These are phyloP conservation scores for Hippoglossus stenolepis DNA, from an alignment of 2,113 vertebrate genomes.

Conservation along the genomic window DNA sequence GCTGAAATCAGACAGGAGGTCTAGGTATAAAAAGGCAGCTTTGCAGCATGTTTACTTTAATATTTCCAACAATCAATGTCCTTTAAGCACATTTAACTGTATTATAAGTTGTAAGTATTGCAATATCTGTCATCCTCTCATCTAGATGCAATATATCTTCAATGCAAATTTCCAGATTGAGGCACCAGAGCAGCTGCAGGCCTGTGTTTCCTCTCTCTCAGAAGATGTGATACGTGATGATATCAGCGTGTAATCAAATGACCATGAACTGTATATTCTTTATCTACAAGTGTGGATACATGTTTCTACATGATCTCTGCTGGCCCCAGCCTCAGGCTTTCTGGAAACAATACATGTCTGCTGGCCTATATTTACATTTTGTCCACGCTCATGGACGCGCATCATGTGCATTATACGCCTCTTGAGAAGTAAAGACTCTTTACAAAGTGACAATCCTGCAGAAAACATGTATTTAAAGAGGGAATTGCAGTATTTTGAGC, in stretches of 20 bases:
- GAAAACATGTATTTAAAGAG: background rate
- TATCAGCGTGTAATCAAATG: background rate
- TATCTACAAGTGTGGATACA: background rate
- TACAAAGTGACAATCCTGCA: rapidly evolving
- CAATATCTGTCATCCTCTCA: background rate
- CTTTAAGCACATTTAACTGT: background rate
- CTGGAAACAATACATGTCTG: slow-evolving; percentile 21
- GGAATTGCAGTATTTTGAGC: background rate
- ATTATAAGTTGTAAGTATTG: background rate
- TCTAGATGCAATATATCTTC: background rate
- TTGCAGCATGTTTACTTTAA: no score
- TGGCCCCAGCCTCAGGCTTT: slow-evolving; percentile 2
- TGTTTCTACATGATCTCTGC: slow-evolving; percentile 43
- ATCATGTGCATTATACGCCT: background rate
- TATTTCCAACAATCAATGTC: no score
- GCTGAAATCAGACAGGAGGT: no score
- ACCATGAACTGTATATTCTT: background rate
- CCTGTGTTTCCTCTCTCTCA: background rate
- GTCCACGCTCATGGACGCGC: background rate
- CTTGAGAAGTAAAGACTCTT: background rate
- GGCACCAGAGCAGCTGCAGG: background rate
- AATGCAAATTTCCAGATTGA: background rate
- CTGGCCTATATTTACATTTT: slow-evolving; percentile 20
- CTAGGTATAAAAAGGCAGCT: no score
- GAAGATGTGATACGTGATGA: no score